These are phyloP conservation scores for Pangasius krempfi DNA, from an alignment of 2,797 vertebrate genomes.

Conservation along the genomic window DNA sequence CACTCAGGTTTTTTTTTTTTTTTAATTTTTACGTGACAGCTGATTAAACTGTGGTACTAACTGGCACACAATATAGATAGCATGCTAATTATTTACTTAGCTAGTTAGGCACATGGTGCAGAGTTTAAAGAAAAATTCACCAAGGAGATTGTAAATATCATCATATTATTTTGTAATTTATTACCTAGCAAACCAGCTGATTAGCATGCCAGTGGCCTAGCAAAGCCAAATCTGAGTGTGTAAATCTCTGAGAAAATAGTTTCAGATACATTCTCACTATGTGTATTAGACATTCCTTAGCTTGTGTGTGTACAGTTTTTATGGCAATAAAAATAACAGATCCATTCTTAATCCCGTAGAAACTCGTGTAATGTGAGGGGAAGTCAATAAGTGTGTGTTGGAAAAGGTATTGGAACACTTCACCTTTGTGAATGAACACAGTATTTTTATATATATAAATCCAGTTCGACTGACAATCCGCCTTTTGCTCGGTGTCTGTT, in stretches of 20 bases:
- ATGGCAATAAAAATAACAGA: not conserved
- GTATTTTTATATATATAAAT: conserved; percentile 14
- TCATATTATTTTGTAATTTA: not conserved
- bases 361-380: not conserved
- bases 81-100: not conserved
- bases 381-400: not conserved
- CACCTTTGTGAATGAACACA: not conserved
- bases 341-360: not conserved
- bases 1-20: not conserved
- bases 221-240: not conserved
- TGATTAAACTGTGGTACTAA: not conserved
- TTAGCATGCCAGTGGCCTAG: conserved; percentile 5
- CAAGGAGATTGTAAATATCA: not conserved
- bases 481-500: conserved; percentile 16
- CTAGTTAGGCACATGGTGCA: not conserved
- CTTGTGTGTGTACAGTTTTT: not conserved
- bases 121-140: not conserved
- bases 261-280: not conserved
- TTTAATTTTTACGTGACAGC: not conserved
- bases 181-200: not conserved
- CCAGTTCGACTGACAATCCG: conserved; percentile 22
- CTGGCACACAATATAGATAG: not conserved
- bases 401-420: not conserved
- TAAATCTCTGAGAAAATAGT: not conserved
- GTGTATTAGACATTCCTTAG: not conserved